A percentile compares a stretch with the other conserved stretches of the same genome.
Evolutionary conservation across 2,797 vertebrate genomes (phyloP).

Genomic region (Synaphobranchus kaupii): DNA sequence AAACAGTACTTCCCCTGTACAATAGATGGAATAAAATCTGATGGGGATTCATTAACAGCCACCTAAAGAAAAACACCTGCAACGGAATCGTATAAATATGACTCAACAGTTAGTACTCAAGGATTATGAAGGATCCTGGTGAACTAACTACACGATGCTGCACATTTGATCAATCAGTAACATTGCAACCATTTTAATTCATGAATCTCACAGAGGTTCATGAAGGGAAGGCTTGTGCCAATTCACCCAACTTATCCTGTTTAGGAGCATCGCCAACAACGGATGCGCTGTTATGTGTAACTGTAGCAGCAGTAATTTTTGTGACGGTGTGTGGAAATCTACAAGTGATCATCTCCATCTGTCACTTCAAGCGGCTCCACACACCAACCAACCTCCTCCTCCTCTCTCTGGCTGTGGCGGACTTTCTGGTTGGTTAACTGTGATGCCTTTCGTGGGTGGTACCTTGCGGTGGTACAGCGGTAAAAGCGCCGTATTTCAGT

Average conservation of each 20-base stretch:
- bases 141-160: neutral
- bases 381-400: constrained; percentile 41
- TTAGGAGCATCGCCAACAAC: neutral
- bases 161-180: neutral
- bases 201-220: neutral
- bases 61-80: neutral
- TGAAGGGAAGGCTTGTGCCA: neutral
- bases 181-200: neutral
- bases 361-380: constrained; percentile 51
- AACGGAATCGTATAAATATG: neutral
- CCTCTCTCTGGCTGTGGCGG: constrained; percentile 24
- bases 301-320: constrained; percentile 40
- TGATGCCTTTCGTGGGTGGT: constrained; percentile 49
- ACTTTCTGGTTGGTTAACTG: constrained; percentile 43
- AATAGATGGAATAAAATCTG: neutral
- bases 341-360: constrained; percentile 45
- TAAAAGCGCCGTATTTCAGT: too few species aligned
- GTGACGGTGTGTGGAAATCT: constrained; percentile 51
- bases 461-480: too few species aligned
- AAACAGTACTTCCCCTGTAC: neutral
- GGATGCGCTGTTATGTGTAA: constrained; percentile 39
- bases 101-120: neutral
- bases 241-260: neutral
- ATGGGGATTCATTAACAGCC: neutral
- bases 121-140: neutral